Percentiles rank a stretch among this genome's conserved stretches.
Evolutionary conservation across 2,797 vertebrate species (phyloP).

Genomic region (Rhincodon typus): DNA sequence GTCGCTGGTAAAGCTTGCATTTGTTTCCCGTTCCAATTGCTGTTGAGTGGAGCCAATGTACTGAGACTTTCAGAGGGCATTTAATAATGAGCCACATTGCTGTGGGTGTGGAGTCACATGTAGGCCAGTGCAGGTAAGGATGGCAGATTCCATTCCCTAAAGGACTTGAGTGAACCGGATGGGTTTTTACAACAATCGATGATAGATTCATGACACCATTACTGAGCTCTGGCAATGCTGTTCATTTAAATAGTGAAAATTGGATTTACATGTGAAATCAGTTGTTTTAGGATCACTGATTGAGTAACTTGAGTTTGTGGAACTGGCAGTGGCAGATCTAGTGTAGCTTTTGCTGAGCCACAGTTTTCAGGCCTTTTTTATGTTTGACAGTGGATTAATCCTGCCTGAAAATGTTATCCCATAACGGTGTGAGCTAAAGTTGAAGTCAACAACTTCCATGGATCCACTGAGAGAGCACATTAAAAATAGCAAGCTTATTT

Average conservation of each 20-base stretch:
- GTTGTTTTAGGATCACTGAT: neutral
- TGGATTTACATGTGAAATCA: neutral
- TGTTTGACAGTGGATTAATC: neutral
- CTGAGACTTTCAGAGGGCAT: too few relatives aligned
- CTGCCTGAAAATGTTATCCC: neutral
- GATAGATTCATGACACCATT: too few relatives aligned
- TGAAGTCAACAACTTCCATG: neutral
- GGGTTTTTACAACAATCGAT: too few relatives aligned
- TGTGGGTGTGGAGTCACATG: too few relatives aligned
- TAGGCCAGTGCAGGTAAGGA: too few relatives aligned
- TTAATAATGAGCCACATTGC: too few relatives aligned
- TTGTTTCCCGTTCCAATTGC: too few relatives aligned
- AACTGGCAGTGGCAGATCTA: neutral
- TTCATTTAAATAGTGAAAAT: neutral
- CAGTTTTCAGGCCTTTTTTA: neutral
- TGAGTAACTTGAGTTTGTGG: neutral
- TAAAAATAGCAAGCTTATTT: conserved; percentile 18
- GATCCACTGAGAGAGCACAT: neutral
- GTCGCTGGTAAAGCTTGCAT: too few relatives aligned
- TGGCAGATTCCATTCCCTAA: too few relatives aligned
- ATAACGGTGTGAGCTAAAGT: neutral
- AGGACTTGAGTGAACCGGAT: too few relatives aligned
- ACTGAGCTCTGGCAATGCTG: neutral
- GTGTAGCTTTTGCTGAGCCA: neutral
- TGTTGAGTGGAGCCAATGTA: too few relatives aligned